These are phyloP conservation scores for Calypte anna DNA, from an alignment of 2,113 vertebrate genomes.

Conservation along the genomic window DNA sequence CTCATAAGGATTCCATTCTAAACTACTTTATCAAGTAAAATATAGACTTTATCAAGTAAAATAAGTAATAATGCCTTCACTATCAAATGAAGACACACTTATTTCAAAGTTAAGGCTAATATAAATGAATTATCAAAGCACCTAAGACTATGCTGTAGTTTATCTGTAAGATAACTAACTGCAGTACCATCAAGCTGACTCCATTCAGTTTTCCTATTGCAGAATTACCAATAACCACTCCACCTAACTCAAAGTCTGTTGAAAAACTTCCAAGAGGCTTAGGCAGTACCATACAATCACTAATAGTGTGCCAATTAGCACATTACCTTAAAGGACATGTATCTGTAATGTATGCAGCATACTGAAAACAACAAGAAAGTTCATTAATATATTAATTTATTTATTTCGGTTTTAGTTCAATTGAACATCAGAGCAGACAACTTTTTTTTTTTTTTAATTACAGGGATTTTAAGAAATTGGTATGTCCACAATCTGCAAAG, in stretches of 20 bases:
- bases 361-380: slow-evolving; percentile 5
- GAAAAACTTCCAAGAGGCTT: not conserved
- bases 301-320: not conserved
- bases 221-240: not conserved
- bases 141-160: not conserved
- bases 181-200: not conserved
- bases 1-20: not conserved
- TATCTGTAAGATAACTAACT: not conserved
- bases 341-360: not conserved
- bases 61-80: not conserved
- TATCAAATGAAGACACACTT: not conserved
- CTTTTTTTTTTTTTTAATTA: slow-evolving; percentile 33
- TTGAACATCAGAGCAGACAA: slow-evolving; percentile 61
- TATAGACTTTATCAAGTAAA: not conserved
- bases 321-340: not conserved
- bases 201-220: not conserved
- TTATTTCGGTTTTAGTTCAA: slow-evolving; percentile 55
- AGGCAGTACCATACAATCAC: not conserved
- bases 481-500: not conserved
- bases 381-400: slow-evolving; percentile 62
- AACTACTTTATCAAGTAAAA: not conserved
- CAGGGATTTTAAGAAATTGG: not conserved
- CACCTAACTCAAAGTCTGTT: not conserved
- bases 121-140: not conserved
- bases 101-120: not conserved